Percentiles rank a stretch among this genome's conserved stretches.
Evolutionary conservation across 2,888 invertebrate genomes (phyloP).

Genomic region (Rhagonycha fulva): DNA sequence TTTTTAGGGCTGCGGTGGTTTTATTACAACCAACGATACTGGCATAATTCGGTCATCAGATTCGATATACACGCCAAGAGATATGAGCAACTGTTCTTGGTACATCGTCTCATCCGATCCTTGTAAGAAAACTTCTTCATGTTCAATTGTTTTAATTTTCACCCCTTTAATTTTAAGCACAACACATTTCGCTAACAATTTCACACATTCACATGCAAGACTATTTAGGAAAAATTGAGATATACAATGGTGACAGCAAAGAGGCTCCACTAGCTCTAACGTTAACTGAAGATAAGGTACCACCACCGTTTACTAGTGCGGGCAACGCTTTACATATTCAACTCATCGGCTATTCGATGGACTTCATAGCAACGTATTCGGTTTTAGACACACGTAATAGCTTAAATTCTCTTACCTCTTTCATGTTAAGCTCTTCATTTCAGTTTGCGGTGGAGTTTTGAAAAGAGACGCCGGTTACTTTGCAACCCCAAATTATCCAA

Average conservation of each 20-base stretch:
- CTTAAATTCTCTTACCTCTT: not conserved
- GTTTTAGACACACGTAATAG: slow-evolving; percentile 60
- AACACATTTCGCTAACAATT: slow-evolving; percentile 71
- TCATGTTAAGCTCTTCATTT: slow-evolving; percentile 11
- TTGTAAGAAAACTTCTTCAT: slow-evolving; percentile 47
- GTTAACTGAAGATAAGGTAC: slow-evolving; percentile 68
- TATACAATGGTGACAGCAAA: slow-evolving; percentile 72
- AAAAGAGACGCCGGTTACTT: slow-evolving; percentile 65
- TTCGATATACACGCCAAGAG: slow-evolving; percentile 43
- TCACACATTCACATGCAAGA: slow-evolving; percentile 60
- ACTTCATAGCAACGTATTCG: slow-evolving; percentile 62
- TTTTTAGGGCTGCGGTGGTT: slow-evolving; percentile 70
- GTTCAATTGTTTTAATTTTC: not conserved
- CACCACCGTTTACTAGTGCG: slow-evolving; percentile 69
- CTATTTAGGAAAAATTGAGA: slow-evolving; percentile 42
- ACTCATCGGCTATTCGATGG: slow-evolving; percentile 31
- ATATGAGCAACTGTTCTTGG: slow-evolving; percentile 71
- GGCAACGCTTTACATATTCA: slow-evolving; percentile 65
- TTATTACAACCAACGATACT: slow-evolving; percentile 58
- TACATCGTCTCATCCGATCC: slow-evolving; percentile 62
- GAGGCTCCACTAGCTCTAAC: slow-evolving; percentile 67
- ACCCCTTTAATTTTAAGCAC: slow-evolving; percentile 52
- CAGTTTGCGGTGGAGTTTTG: slow-evolving; percentile 73
- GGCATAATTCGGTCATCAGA: slow-evolving; percentile 57
- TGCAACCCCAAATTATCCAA: slow-evolving; percentile 73